These are phyloP conservation scores for Sylvicola cinctus DNA, from an alignment of 2,888 invertebrate genomes.

Conservation along the genomic window DNA sequence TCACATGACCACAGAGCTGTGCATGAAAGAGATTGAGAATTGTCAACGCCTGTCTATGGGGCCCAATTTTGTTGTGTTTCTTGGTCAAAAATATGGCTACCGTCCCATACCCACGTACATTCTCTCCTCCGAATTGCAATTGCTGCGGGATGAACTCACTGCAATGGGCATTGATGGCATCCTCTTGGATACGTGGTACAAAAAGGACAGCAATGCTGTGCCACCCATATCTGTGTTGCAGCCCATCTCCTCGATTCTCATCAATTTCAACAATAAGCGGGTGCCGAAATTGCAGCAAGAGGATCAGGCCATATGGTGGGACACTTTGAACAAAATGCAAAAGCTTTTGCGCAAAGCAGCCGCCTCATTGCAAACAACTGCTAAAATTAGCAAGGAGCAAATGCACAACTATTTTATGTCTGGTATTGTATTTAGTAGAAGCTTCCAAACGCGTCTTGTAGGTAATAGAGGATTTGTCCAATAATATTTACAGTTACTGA, in stretches of 20 bases:
- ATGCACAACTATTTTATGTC: conserved; percentile 99
- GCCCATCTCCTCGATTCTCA: conserved; percentile 89
- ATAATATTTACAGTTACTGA: conserved; percentile 64
- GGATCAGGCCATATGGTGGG: conserved; percentile 97
- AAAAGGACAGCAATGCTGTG: conserved; percentile 88
- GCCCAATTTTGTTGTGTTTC: conserved; percentile 92
- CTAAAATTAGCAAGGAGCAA: conserved; percentile 73
- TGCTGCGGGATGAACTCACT: conserved; percentile 68
- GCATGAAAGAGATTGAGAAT: conserved; percentile 95
- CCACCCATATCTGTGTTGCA: conserved; percentile 88
- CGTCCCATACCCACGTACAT: conserved; percentile 93
- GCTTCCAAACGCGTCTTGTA: not conserved
- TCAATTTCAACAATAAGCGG: conserved; percentile 95
- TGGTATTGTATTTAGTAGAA: conserved; percentile 36
- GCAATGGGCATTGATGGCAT: conserved; percentile 64
- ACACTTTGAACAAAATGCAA: conserved; percentile 86
- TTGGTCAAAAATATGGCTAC: conserved; percentile 97
- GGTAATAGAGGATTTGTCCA: not conserved
- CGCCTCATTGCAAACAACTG: conserved; percentile 58
- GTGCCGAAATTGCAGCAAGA: conserved; percentile 89
- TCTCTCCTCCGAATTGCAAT: conserved; percentile 69
- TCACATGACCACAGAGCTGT: conserved; percentile 97
- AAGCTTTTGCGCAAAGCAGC: conserved; percentile 84
- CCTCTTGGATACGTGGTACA: conserved; percentile 84
- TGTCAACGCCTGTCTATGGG: conserved; percentile 95